Evolutionary conservation across 2,888 invertebrate species (phyloP).

Genomic region (Limnephilus auricula): DNA sequence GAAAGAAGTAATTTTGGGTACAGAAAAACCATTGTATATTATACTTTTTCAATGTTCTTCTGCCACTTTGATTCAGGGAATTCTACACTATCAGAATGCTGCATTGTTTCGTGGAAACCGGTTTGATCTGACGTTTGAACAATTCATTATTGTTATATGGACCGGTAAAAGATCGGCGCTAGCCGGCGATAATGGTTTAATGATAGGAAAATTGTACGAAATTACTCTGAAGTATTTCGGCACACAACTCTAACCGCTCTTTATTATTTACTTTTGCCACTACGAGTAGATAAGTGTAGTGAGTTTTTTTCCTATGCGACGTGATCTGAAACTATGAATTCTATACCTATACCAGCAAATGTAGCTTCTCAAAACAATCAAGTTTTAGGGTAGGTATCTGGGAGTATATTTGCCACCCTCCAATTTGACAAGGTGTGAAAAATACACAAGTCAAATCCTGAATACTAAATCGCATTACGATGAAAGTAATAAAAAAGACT

Average conservation of each 20-base stretch:
- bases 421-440: conserved; percentile 12
- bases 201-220: not conserved
- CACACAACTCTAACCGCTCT: no score
- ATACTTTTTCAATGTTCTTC: not conserved
- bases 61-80: not conserved
- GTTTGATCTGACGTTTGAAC: conserved; percentile 21
- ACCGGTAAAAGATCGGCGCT: conserved; percentile 21
- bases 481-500: not conserved
- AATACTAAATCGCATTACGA: conserved; percentile 17
- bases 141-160: not conserved
- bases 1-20: not conserved
- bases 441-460: not conserved
- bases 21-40: not conserved
- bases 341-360: not conserved
- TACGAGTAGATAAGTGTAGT: no score
- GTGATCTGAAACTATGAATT: not conserved
- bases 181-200: not conserved
- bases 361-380: not conserved
- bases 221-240: not conserved
- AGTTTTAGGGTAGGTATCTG: not conserved
- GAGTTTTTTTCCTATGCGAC: not conserved
- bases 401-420: not conserved
- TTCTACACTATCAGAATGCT: not conserved
- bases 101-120: conserved; percentile 36
- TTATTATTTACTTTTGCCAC: no score